Conservation (phyloP, 2,888 invertebrate species). For the Escarpia spicata region DNA sequence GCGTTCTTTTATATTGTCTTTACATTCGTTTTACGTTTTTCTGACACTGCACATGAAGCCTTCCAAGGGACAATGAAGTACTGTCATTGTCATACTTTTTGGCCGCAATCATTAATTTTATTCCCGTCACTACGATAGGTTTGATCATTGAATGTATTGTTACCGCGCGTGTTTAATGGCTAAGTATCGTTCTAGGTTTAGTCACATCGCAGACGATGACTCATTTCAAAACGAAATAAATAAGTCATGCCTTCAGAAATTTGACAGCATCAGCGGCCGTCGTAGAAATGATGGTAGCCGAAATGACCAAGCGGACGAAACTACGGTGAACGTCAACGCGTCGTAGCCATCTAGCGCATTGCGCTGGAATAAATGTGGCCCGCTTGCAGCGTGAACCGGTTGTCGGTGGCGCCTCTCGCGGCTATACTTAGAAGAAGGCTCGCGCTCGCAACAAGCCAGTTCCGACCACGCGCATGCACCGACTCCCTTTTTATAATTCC, state of each 20-base stretch:
- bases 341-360: background rate
- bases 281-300: background rate
- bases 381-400: background rate
- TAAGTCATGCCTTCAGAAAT: background rate
- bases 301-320: background rate
- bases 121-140: background rate
- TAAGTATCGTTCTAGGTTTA: background rate
- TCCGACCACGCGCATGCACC: too few relatives aligned
- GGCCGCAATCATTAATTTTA: background rate
- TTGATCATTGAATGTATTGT: background rate
- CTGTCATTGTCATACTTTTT: background rate
- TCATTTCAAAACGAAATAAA: background rate
- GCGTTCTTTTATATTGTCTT: too few relatives aligned
- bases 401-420: background rate
- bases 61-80: too few relatives aligned
- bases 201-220: background rate
- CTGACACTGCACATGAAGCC: too few relatives aligned
- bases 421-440: background rate
- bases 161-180: background rate
- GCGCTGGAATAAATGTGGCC: background rate
- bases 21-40: too few relatives aligned
- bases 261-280: background rate
- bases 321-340: background rate
- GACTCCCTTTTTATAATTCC: too few relatives aligned
- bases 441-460: background rate